These are phyloP conservation scores for Leptinotarsa tumamoca DNA, from an alignment of 2,888 invertebrate genomes.

Conservation along the genomic window DNA sequence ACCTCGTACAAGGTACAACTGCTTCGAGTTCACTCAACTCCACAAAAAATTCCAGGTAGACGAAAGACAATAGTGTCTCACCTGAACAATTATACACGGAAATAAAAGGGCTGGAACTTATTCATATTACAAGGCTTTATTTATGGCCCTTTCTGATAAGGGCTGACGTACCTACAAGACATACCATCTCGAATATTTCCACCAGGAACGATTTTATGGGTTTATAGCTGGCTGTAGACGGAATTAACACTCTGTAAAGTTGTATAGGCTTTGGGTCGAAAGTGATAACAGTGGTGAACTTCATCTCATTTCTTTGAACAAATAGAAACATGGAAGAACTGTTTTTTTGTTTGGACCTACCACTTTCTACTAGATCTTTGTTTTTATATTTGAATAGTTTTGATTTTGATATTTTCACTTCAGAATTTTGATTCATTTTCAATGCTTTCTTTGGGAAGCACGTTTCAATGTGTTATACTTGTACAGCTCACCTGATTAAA, in stretches of 20 bases:
- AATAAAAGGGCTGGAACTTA: conserved; percentile 35
- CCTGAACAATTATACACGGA: conserved; percentile 31
- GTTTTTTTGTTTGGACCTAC: background rate
- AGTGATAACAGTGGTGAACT: background rate
- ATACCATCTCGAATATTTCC: background rate
- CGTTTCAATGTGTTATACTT: too few species aligned
- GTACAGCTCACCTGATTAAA: too few species aligned
- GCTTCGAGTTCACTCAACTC: too few species aligned
- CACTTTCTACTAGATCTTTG: background rate
- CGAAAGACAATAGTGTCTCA: conserved; percentile 28
- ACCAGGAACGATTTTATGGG: background rate
- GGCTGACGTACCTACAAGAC: background rate
- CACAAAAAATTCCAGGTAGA: conserved; percentile 28
- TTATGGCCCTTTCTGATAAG: conserved; percentile 1
- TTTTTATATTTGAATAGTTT: background rate
- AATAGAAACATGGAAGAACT: background rate
- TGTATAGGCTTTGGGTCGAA: background rate
- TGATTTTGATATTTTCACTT: background rate
- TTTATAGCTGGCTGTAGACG: background rate
- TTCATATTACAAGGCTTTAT: conserved; percentile 7
- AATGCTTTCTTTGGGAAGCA: too few species aligned
- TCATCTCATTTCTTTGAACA: background rate
- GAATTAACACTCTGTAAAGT: background rate
- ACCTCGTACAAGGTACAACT: too few species aligned
- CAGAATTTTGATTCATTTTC: too few species aligned